Percentiles rank a stretch among this genome's conserved stretches.
These are phyloP conservation scores for Xenentodon cancila DNA, from an alignment of 2,797 vertebrate species.

Conservation along the genomic window DNA sequence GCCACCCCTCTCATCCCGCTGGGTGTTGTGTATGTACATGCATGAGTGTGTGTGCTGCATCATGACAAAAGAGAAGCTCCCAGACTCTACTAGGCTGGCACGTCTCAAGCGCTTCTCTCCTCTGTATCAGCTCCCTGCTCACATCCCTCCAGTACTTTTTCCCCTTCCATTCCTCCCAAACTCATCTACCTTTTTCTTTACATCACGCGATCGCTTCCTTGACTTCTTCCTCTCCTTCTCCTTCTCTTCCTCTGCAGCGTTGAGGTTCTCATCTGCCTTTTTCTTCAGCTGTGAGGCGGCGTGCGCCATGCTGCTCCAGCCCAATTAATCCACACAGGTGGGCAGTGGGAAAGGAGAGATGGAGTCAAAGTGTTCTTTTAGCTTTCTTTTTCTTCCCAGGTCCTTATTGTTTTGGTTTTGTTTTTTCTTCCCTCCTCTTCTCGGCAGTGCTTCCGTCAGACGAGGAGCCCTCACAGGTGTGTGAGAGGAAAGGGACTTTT, in stretches of 20 bases:
- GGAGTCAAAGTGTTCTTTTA: constrained; percentile 33
- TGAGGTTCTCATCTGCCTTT: constrained; percentile 94
- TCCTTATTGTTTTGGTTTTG: constrained; percentile 22
- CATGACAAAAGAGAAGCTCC: constrained; percentile 69
- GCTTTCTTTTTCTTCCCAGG: constrained; percentile 26
- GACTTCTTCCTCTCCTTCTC: constrained; percentile 91
- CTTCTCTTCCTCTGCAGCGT: constrained; percentile 91
- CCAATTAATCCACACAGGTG: constrained; percentile 83
- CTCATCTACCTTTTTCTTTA: constrained; percentile 95
- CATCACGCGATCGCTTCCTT: constrained; percentile 87
- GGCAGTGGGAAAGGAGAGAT: constrained; percentile 39
- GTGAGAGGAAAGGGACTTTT: constrained; percentile 15
- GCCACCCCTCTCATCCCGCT: constrained; percentile 39
- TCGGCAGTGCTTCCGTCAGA: constrained; percentile 31
- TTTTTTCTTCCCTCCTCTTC: constrained; percentile 29
- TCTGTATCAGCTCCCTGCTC: constrained; percentile 12
- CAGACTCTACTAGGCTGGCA: constrained; percentile 38
- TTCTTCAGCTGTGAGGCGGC: constrained; percentile 99
- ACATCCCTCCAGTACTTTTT: constrained; percentile 15
- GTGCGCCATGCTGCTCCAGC: constrained; percentile 92
- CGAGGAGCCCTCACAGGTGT: constrained; percentile 52
- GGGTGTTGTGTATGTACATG: constrained; percentile 28
- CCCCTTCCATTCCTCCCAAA: constrained; percentile 2
- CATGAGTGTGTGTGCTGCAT: constrained; percentile 44
- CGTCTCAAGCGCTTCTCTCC: constrained; percentile 20